Evolutionary conservation across 2,113 vertebrate genomes (phyloP), one percentile per base, ranked within the genome.

Genomic region (Perca fluviatilis): DNA sequence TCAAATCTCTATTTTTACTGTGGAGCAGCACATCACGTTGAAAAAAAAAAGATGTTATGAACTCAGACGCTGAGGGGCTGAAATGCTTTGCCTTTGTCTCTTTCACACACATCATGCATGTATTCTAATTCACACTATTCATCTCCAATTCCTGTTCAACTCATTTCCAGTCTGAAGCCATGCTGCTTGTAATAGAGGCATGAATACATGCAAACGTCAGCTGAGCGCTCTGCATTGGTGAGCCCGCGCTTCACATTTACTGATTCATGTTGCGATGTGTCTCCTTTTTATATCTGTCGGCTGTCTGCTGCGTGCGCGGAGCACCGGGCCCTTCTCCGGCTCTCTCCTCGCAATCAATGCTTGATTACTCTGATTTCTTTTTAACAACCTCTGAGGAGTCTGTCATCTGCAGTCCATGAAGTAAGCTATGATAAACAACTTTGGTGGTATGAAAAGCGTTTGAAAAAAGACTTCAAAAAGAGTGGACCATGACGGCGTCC

Each of bases 331-430:
- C 63, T 15, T 43, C 40, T 33, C 47, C 2, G 47, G 16, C 63
- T 53, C 27, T 1, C 63, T 53, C 27, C 0, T 49, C 1, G 9
- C 73, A 78, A 70, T 81, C 64, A 77, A 3, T 30, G 71, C 43
- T 54, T 64, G 54, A 88, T 64, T 74, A 63, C 56, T 40, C 25
- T 27, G 57, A 83, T 79, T 82, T 63, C 15, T 57, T 75, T 75
- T 57, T 12, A 67, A 76, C 67, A 69, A 18, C 49, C 47, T 60
- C 46, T 46, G 60, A 71, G 47, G 19, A 63, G 40, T 78, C 54
- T 82, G 53, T 33, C 33, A 25, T 57, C 67, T 25, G 25, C 40
- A 21, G n/a, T 40, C 14, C 43, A 58, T 57, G 3, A 57, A 57
- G 67, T 1, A 10, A 11, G 27, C 3, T 25, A 33, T 57, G 21